Evolutionary conservation across 2,113 vertebrate species (phyloP).

Genomic region (Synchiropus splendidus): DNA sequence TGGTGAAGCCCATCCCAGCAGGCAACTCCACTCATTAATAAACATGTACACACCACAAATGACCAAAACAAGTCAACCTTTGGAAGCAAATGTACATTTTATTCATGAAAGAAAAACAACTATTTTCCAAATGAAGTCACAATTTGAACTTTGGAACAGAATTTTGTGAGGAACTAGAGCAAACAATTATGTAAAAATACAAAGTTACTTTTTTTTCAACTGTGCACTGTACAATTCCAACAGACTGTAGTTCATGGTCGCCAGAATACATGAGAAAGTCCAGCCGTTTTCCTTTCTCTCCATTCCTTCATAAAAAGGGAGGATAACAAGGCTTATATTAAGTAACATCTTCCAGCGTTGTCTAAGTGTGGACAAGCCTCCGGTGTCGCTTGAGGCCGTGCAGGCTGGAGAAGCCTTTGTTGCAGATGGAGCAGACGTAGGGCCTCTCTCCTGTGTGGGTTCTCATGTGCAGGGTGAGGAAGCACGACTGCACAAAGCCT

Average conservation of each 20-base stretch:
- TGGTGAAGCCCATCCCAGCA: too few relatives aligned
- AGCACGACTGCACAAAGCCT: constrained; percentile 60
- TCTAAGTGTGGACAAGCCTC: constrained; percentile 53
- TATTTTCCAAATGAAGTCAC: constrained; percentile 23
- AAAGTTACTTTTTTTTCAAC: constrained; percentile 13
- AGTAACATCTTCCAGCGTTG: background rate
- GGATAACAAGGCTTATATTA: background rate
- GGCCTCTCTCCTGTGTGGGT: constrained; percentile 59
- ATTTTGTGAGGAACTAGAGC: constrained; percentile 41
- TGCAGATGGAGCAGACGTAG: constrained; percentile 46
- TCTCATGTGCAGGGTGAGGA: constrained; percentile 60
- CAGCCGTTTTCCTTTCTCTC: background rate
- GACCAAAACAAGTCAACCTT: background rate
- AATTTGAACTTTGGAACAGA: constrained; percentile 37
- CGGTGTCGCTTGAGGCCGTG: constrained; percentile 58
- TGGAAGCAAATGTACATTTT: constrained; percentile 25
- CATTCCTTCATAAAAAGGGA: background rate
- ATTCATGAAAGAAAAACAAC: constrained; percentile 34
- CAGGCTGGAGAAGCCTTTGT: constrained; percentile 54
- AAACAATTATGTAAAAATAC: constrained; percentile 53
- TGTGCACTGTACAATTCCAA: constrained; percentile 34
- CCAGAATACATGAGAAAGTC: too few relatives aligned
- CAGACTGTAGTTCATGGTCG: background rate
- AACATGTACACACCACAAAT: too few relatives aligned
- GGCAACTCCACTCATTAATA: too few relatives aligned